Evolutionary conservation across 2,113 vertebrate genomes (phyloP), one percentile per base, ranked within the genome.

Genomic region (Benitochromis conjunctus): DNA sequence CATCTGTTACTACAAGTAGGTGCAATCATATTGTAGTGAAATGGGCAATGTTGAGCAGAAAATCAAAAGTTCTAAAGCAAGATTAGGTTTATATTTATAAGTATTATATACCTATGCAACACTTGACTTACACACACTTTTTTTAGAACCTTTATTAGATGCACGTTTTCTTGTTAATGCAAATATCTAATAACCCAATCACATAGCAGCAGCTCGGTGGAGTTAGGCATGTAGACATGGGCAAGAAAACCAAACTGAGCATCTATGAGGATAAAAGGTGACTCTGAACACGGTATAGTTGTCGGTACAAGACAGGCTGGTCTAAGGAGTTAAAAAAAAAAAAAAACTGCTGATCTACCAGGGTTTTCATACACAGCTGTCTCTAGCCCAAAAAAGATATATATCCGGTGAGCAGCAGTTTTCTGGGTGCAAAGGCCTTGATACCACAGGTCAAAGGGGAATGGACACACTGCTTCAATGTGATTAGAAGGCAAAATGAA

Each of bases 1-100:
- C 93, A 98, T 99, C 95, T 99, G 98, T 96, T 99, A 99, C 91
- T 99, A 99, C 95, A 99, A 99, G 99, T 99, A 96, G 94, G 97
- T 97, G 16, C n/a, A 55, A 7, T 86, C 24, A 58, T 62, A 77
- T 9, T 76, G 7, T 48, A 66, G 8, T 46, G 55, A 31, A 66
- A 74, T 26, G 9, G 78, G 7, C 41, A 6, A 60, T 9, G 16
- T 51, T 62, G 6, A 43, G 4, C 11, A 7, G 26, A 86, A 77
- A 77, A 4, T 7, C 7, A 36, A 78, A 80, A 1, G 26, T n/a
- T 62, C 29, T 76, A 29, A 80, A 36, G 24, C 2, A 54, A 24
- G 9, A 82, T 62, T 43, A n/a, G 74, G 4, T 7, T 26, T 81
- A 38, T 53, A n/a, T 53, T 8, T 38, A 26, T 53, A 71, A 9